A percentile compares a stretch with the other conserved stretches of the same genome.
Conservation (phyloP, 2,888 invertebrate species). For the Pasiphila rectangulata region DNA sequence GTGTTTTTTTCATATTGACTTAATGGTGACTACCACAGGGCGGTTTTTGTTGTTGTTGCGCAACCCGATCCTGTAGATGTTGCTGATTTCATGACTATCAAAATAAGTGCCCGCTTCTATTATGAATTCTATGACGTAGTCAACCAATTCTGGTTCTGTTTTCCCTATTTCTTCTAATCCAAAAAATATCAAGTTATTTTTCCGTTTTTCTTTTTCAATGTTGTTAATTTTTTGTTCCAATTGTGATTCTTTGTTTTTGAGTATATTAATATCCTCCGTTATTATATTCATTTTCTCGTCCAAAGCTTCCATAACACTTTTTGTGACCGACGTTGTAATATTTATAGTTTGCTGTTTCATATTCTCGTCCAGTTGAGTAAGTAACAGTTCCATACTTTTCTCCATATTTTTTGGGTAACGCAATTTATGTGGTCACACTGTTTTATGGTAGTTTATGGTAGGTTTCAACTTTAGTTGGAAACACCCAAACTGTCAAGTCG, state of each 20-base stretch:
- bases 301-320: neutral
- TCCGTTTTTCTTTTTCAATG: conserved; percentile 22
- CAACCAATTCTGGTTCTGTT: conserved; percentile 19
- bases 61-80: conserved; percentile 16
- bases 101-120: conserved; percentile 15
- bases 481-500: no score
- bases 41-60: conserved; percentile 5
- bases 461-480: no score
- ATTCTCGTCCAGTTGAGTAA: neutral
- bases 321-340: neutral
- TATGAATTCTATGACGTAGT: conserved; percentile 18
- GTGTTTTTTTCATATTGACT: conserved; percentile 20
- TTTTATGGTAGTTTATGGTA: no score
- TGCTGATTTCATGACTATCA: conserved; percentile 22
- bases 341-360: neutral
- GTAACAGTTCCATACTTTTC: neutral
- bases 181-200: conserved; percentile 23
- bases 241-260: neutral
- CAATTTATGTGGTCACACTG: no score
- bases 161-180: conserved; percentile 24
- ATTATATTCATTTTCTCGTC: neutral
- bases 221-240: conserved; percentile 1
- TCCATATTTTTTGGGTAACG: no score
- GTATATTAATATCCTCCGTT: neutral
- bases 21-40: conserved; percentile 11